These are phyloP conservation scores for Balearica regulorum DNA, from an alignment of 2,797 vertebrate species.

Conservation along the genomic window DNA sequence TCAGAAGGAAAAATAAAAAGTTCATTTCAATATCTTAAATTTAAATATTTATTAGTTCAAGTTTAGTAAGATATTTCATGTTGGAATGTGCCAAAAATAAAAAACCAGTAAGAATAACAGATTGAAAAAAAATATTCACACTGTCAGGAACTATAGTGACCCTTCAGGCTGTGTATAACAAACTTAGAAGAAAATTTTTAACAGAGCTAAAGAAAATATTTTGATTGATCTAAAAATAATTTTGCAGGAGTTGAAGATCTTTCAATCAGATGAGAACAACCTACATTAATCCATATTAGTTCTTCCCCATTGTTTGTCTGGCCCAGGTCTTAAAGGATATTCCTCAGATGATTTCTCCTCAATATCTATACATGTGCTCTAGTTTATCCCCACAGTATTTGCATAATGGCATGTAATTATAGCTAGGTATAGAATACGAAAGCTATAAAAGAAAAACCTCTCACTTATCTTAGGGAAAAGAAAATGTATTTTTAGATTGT, in stretches of 20 bases:
- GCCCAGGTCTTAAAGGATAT: neutral
- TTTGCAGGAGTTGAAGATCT: neutral
- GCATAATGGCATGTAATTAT: neutral
- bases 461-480: neutral
- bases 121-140: neutral
- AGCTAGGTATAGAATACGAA: neutral
- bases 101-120: neutral
- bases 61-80: neutral
- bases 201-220: neutral
- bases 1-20: neutral
- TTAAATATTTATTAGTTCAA: neutral
- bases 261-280: neutral
- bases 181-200: neutral
- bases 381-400: neutral
- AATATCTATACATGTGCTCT: neutral
- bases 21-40: neutral
- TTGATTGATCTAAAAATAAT: neutral
- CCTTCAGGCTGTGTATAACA: neutral
- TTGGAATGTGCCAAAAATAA: neutral
- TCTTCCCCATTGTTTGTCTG: neutral
- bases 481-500: neutral
- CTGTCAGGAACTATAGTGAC: neutral
- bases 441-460: neutral
- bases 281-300: neutral
- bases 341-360: neutral